Evolutionary conservation across 1,140 invertebrate species (phyloP).

Genomic region (Lepidotrigona ventralis): DNA sequence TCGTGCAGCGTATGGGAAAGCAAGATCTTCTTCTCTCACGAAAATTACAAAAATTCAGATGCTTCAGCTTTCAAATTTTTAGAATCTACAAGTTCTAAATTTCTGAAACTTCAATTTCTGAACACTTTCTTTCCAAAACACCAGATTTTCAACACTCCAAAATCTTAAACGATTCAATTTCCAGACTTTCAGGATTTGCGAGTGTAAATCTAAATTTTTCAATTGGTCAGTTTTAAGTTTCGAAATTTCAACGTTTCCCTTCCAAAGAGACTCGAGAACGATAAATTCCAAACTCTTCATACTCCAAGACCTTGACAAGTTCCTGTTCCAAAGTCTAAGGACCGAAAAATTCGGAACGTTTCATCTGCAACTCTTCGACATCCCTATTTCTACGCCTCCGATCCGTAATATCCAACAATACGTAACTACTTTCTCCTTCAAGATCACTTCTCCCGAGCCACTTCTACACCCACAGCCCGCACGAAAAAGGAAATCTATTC

Average conservation of each 20-base stretch:
- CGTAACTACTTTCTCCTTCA: background rate
- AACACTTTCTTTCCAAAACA: too few species aligned
- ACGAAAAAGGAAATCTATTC: constrained; percentile 5
- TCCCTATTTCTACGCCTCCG: background rate
- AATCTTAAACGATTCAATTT: background rate
- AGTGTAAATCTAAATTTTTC: background rate
- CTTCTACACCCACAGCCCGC: background rate
- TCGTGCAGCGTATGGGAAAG: too few species aligned
- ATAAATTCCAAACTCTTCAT: background rate
- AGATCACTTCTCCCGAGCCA: background rate
- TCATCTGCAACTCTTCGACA: background rate
- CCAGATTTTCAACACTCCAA: too few species aligned
- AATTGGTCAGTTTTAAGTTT: background rate
- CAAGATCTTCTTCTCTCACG: too few species aligned
- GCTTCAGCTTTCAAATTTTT: too few species aligned
- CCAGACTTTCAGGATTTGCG: background rate
- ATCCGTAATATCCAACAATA: background rate
- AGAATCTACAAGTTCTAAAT: too few species aligned
- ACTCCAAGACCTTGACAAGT: background rate
- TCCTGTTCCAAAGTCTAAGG: background rate
- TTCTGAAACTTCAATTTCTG: too few species aligned
- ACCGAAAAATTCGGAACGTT: background rate
- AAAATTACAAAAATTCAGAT: too few species aligned
- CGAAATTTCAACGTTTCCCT: too few species aligned
- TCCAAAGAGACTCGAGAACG: too few species aligned